Percentiles rank a stretch among this genome's conserved stretches.
phyloP scores from a whole-genome alignment of 2,888 invertebrate species.

The Lordiphosa andalusiaca region DNA sequence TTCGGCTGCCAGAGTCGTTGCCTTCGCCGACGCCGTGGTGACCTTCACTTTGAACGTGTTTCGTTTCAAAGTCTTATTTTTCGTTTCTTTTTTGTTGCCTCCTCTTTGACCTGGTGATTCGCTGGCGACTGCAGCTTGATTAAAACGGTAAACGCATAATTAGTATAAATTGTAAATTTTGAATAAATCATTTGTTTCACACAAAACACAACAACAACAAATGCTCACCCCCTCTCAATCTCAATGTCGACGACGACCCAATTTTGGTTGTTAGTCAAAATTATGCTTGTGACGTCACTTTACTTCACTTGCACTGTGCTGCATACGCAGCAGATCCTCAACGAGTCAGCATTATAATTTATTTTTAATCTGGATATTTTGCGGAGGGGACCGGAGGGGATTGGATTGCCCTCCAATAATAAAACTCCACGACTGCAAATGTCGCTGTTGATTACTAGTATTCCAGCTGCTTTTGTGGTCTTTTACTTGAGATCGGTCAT shows the following conservation, averaged over 20 bases:
- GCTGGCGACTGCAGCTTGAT: conserved; percentile 38
- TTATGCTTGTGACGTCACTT: conserved; percentile 27
- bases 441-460: neutral
- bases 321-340: conserved; percentile 22
- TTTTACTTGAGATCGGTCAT: neutral
- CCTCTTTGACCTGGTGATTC: conserved; percentile 43
- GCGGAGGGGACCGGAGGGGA: conserved; percentile 4
- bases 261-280: conserved; percentile 7
- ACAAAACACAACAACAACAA: neutral
- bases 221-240: conserved; percentile 12
- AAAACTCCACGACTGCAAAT: conserved; percentile 58
- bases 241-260: conserved; percentile 40
- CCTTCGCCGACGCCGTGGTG: conserved; percentile 47
- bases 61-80: conserved; percentile 10
- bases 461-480: neutral
- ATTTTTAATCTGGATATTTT: conserved; percentile 62
- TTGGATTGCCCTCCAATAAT: conserved; percentile 51
- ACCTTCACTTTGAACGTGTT: conserved; percentile 78
- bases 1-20: conserved; percentile 64
- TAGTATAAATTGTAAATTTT: conserved; percentile 11
- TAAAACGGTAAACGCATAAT: conserved; percentile 31
- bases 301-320: conserved; percentile 31
- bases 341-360: conserved; percentile 42
- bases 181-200: conserved; percentile 14
- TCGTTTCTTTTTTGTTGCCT: conserved; percentile 25